Percentiles rank a stretch among this genome's conserved stretches.
These are phyloP conservation scores for Lithosia quadra DNA, from an alignment of 2,888 invertebrate species.

Conservation along the genomic window DNA sequence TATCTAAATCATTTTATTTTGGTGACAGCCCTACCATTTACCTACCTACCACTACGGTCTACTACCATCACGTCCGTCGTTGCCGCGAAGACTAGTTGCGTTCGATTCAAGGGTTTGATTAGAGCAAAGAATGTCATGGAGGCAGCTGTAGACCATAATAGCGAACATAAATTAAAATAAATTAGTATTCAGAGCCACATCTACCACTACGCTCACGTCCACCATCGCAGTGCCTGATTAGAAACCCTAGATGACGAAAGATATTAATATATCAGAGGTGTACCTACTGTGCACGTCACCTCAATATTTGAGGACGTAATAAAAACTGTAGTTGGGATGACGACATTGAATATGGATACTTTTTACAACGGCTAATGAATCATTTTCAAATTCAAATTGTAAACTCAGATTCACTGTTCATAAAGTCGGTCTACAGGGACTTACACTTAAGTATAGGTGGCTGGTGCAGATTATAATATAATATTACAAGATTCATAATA, in stretches of 20 bases:
- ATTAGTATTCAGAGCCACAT: not conserved
- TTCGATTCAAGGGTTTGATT: no score
- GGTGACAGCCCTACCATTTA: no score
- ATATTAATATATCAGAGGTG: not conserved
- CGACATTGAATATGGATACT: not conserved
- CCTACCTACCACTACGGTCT: no score
- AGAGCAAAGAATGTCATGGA: no score
- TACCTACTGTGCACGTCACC: not conserved
- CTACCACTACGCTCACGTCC: not conserved
- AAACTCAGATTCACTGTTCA: not conserved
- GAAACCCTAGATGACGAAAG: not conserved
- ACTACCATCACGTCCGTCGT: no score
- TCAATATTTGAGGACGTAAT: not conserved
- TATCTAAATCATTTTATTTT: no score
- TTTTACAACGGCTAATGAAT: not conserved
- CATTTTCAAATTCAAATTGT: not conserved
- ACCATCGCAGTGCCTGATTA: not conserved
- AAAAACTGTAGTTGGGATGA: not conserved
- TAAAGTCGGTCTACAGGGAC: not conserved
- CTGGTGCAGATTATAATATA: no score
- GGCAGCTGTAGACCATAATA: not conserved
- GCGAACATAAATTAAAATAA: not conserved
- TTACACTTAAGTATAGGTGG: no score
- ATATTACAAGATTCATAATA: no score
- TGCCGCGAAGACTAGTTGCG: no score